A percentile compares a stretch with the other conserved stretches of the same genome.
Conservation (phyloP, 2,888 invertebrate species). For the Drosophila helvetica region DNA sequence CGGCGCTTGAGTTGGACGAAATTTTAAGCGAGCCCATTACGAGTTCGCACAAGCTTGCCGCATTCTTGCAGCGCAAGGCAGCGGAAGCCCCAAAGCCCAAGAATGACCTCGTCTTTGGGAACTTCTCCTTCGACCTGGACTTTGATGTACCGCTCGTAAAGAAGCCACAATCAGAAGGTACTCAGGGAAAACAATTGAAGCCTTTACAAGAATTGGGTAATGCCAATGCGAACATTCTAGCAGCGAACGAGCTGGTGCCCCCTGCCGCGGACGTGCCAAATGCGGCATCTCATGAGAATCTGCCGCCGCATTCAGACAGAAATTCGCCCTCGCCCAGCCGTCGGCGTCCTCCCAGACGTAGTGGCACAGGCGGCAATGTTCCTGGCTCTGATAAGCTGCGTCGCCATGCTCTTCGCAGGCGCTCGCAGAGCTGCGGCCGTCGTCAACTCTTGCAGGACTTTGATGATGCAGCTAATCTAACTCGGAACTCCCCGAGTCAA, state of each 20-base stretch:
- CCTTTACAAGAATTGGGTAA: neutral
- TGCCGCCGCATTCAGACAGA: neutral
- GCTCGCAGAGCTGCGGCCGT: slow-evolving; percentile 63
- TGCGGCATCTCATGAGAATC: slow-evolving; percentile 2
- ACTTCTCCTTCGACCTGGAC: slow-evolving; percentile 58
- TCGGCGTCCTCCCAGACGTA: slow-evolving; percentile 12
- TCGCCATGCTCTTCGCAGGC: slow-evolving; percentile 59
- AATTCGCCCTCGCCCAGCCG: slow-evolving; percentile 18
- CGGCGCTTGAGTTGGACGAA: slow-evolving; percentile 50
- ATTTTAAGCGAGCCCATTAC: slow-evolving; percentile 47
- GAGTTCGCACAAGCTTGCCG: slow-evolving; percentile 45
- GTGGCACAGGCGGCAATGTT: slow-evolving; percentile 39
- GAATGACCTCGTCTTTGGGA: slow-evolving; percentile 28
- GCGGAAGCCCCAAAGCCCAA: slow-evolving; percentile 20
- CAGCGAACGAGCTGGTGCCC: neutral
- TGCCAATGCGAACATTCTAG: no score
- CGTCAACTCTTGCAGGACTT: slow-evolving; percentile 59
- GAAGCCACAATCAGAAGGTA: neutral
- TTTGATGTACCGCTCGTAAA: slow-evolving; percentile 48
- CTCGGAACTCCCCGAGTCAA: slow-evolving; percentile 10
- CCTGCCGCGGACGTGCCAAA: no score
- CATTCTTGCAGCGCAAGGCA: slow-evolving; percentile 50
- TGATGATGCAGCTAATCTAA: slow-evolving; percentile 36
- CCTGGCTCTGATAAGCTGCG: slow-evolving; percentile 62
- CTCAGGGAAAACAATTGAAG: neutral